Evolutionary conservation across 2,888 invertebrate genomes (phyloP).

Genomic region (Brachypalpus laphriformis): DNA sequence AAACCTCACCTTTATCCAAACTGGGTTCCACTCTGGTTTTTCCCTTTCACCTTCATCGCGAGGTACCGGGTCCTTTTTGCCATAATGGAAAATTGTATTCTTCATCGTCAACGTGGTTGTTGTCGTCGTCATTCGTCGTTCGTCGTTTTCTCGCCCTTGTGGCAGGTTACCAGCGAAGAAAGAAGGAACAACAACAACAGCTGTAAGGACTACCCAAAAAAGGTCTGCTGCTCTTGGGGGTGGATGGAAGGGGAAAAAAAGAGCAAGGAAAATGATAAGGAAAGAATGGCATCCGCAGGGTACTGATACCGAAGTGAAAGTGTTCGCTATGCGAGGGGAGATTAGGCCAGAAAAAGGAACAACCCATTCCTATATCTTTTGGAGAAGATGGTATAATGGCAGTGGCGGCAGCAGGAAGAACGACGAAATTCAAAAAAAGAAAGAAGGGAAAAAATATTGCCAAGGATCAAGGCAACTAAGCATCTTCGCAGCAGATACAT

Average conservation of each 20-base stretch:
- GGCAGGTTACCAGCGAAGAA: conserved; percentile 47
- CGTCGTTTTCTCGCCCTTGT: conserved; percentile 59
- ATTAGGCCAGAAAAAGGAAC: conserved; percentile 66
- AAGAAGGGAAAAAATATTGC: conserved; percentile 54
- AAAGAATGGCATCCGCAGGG: conserved; percentile 71
- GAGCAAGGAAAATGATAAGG: conserved; percentile 67
- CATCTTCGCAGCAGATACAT: conserved; percentile 73
- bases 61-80: conserved; percentile 46
- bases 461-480: conserved; percentile 73
- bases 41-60: conserved; percentile 50
- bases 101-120: conserved; percentile 65
- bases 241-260: conserved; percentile 37
- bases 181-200: conserved; percentile 20
- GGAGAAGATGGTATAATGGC: conserved; percentile 24
- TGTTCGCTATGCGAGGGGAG: conserved; percentile 66
- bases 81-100: conserved; percentile 72
- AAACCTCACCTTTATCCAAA: conserved; percentile 64
- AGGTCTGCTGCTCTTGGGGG: conserved; percentile 54
- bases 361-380: conserved; percentile 33
- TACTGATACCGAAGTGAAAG: conserved; percentile 72
- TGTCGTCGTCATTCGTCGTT: conserved; percentile 41
- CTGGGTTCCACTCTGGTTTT: neutral
- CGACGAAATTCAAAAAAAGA: conserved; percentile 23
- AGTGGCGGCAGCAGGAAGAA: conserved; percentile 42
- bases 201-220: conserved; percentile 43